Evolutionary conservation across 2,113 vertebrate genomes (phyloP).

Genomic region (Telmatochromis sp.): DNA sequence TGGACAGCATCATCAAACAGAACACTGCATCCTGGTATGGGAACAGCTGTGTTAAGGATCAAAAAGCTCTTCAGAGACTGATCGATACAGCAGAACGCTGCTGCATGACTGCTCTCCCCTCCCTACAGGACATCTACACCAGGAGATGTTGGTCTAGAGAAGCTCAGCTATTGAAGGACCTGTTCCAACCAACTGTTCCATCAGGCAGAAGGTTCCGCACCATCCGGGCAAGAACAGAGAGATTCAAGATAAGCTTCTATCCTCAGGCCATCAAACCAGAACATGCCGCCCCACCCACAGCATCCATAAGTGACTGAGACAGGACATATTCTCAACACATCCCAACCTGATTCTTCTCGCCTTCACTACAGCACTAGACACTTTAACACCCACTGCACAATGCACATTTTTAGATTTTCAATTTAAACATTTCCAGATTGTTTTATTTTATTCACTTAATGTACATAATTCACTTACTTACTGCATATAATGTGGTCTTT

Average conservation of each 20-base stretch:
- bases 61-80: neutral
- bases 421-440: neutral
- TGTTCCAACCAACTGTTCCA: neutral
- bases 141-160: neutral
- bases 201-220: neutral
- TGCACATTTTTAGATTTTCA: neutral
- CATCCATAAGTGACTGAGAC: neutral
- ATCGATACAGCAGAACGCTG: neutral
- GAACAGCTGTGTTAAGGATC: neutral
- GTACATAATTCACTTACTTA: neutral
- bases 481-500: neutral
- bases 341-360: neutral
- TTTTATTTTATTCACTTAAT: neutral
- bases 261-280: neutral
- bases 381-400: neutral
- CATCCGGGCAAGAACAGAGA: neutral
- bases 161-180: neutral
- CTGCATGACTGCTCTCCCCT: fast-evolving
- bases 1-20: neutral
- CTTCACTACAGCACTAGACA: neutral
- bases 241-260: neutral
- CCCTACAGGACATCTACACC: neutral
- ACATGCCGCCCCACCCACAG: fast-evolving
- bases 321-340: neutral
- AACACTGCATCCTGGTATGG: neutral